These are phyloP conservation scores for Plotosus lineatus DNA, from an alignment of 2,113 vertebrate species.

Conservation along the genomic window DNA sequence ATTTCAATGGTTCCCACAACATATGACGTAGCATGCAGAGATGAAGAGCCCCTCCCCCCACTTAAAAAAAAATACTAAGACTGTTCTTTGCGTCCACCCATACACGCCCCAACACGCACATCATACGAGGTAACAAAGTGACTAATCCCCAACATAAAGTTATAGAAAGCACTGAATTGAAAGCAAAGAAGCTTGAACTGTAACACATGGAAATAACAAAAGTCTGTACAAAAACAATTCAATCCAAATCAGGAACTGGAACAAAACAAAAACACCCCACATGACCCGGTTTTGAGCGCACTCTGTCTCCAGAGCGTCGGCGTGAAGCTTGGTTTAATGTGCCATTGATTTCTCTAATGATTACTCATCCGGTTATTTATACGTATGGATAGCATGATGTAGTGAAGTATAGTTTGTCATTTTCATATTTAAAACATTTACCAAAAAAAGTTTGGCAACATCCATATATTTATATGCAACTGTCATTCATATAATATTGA, in stretches of 20 bases:
- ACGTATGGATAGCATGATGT: constrained; percentile 79
- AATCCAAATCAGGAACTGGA: constrained; percentile 59
- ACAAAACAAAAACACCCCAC: constrained; percentile 58
- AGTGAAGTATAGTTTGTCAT: constrained; percentile 78
- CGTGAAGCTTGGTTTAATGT: constrained; percentile 75
- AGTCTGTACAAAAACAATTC: constrained; percentile 85
- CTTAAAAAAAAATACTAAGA: constrained; percentile 72
- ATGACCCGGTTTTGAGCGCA: constrained; percentile 78
- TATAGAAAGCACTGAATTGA: constrained; percentile 76
- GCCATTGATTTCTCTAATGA: constrained; percentile 80
- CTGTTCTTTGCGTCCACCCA: constrained; percentile 52
- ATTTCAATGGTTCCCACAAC: constrained; percentile 86
- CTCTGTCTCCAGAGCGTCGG: constrained; percentile 81
- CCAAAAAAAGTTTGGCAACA: constrained; percentile 90
- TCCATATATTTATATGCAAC: constrained; percentile 65
- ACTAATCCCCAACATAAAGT: constrained; percentile 55
- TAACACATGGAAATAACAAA: constrained; percentile 84
- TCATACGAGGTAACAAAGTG: constrained; percentile 63
- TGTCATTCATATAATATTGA: constrained; percentile 71
- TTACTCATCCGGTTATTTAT: constrained; percentile 65
- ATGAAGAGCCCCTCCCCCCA: constrained; percentile 65
- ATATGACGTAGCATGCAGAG: constrained; percentile 83
- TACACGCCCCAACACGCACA: neutral
- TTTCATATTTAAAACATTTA: constrained; percentile 78
- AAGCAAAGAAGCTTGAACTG: constrained; percentile 70